A percentile compares a stretch with the other conserved stretches of the same genome.
phyloP scores from a whole-genome alignment of 2,797 vertebrate species.

The Threskiornis aethiopicus region DNA sequence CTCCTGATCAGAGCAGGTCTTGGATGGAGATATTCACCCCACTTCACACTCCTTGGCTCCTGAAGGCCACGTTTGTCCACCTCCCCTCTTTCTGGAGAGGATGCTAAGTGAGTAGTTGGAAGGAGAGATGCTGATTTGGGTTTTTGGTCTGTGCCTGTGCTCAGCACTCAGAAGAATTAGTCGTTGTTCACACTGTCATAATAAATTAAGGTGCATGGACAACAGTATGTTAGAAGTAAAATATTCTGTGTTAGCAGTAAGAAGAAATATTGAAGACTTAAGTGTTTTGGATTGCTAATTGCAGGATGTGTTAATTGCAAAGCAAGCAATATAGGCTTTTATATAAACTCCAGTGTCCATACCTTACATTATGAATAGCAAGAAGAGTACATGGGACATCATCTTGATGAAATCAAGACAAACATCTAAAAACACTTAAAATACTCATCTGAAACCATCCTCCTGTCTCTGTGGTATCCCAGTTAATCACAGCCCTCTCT shows the following conservation, averaged over 20 bases:
- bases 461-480: not conserved
- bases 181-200: not conserved
- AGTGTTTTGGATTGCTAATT: not conserved
- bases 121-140: not conserved
- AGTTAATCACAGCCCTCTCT: not conserved
- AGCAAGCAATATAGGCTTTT: not conserved
- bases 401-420: slow-evolving; percentile 7
- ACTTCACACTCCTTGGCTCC: not conserved
- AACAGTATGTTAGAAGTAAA: not conserved
- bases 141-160: not conserved
- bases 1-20: not conserved
- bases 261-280: not conserved
- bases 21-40: not conserved
- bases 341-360: not conserved
- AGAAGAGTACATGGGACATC: not conserved
- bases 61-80: not conserved
- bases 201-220: not conserved
- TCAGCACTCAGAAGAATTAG: not conserved
- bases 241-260: not conserved
- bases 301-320: not conserved
- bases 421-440: slow-evolving; percentile 56
- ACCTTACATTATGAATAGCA: slow-evolving; percentile 6
- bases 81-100: not conserved
- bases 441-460: not conserved
- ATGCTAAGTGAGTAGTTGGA: not conserved